Conservation (phyloP, 2,113 vertebrate species). For the human (Homo sapiens) region DNA sequence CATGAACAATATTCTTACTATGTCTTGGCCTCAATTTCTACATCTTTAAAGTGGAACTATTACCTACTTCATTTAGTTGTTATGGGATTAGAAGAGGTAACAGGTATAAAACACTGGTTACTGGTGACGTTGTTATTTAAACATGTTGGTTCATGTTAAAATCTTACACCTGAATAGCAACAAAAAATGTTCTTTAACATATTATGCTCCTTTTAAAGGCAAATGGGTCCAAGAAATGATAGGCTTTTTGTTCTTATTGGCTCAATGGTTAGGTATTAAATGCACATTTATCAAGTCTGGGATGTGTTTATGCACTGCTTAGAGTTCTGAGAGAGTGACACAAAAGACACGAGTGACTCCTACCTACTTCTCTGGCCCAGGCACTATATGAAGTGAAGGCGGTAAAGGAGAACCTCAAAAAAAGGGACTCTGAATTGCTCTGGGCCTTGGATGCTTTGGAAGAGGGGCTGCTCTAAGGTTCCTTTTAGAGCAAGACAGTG, state of each 20-base stretch:
- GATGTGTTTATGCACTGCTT: background rate
- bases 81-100: background rate
- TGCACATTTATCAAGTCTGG: background rate
- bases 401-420: background rate
- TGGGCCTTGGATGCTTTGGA: background rate
- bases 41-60: background rate
- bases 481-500: background rate
- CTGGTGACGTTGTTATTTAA: slow-evolving; percentile 10
- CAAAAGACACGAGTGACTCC: background rate
- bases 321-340: background rate
- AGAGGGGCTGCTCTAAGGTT: background rate
- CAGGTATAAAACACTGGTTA: background rate
- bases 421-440: background rate
- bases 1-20: background rate
- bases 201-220: background rate
- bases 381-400: background rate
- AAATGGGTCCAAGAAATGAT: background rate
- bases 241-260: background rate
- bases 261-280: background rate
- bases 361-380: background rate
- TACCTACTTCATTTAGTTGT: background rate
- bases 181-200: background rate
- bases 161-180: background rate
- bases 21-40: background rate
- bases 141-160: background rate